These are phyloP conservation scores for Etheostoma spectabile DNA, from an alignment of 2,113 vertebrate species.

Conservation along the genomic window DNA sequence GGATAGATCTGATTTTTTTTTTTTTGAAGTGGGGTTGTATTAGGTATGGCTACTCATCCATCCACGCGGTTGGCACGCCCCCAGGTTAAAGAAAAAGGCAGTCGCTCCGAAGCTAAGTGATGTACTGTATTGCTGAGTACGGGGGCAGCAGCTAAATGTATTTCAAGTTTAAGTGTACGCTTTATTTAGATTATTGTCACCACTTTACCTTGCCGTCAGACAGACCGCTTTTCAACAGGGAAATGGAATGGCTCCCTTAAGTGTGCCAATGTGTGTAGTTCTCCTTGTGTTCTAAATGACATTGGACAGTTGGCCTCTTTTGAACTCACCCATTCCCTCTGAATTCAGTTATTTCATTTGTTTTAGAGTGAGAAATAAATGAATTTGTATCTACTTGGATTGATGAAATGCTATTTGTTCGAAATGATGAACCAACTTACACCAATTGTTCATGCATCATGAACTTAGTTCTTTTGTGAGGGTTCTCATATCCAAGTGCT, in stretches of 20 bases:
- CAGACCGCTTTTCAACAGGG: too few species aligned
- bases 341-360: background rate
- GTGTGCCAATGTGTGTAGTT: background rate
- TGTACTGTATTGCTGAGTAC: too few species aligned
- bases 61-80: too few species aligned
- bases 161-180: too few species aligned
- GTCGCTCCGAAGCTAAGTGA: too few species aligned
- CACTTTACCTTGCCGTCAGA: too few species aligned
- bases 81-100: too few species aligned
- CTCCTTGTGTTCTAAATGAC: background rate
- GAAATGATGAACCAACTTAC: background rate
- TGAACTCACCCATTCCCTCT: background rate
- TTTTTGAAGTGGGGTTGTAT: too few species aligned
- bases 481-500: slow-evolving; percentile 22
- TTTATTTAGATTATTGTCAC: too few species aligned
- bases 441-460: background rate
- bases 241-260: background rate
- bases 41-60: too few species aligned
- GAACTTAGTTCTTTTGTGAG: background rate
- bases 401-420: background rate
- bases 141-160: too few species aligned
- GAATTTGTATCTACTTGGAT: background rate
- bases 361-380: background rate
- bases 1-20: too few species aligned
- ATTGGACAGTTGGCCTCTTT: background rate